Base-by-base conservation (phyloP, 2,888 invertebrate genomes). In the Mythimna vitellina region DNA sequence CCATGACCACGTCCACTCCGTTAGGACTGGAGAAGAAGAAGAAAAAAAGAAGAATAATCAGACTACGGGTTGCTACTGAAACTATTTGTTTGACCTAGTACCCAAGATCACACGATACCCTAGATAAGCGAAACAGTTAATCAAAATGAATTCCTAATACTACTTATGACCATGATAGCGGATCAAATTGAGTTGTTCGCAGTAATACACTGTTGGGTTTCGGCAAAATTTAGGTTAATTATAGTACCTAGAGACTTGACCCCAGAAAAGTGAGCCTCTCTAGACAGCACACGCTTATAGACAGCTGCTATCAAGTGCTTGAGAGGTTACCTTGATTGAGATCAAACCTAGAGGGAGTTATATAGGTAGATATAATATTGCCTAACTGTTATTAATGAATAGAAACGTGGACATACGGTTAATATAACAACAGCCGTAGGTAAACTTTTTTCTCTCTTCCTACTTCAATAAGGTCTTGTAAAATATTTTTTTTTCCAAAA, bases 201-300 rank as follows among this genome's bases (percentile, higher is more conserved):
- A 6, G 25, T 58, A 58, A 51, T 57, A 51, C n/a, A 67, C 76
- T 67, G 32, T 58, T 0, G 25, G 10, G 12, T 35, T 35, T 35
- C 14, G 25, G 57, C 66, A 65, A 51, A 58, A 53, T 77, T 46
- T 51, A 32, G n/a, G 57, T 53, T 32, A 58, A 76, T 66, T 38
- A 25, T 32, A n/a, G n/a, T 51, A 51, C 12, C 49, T 25, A 25
- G 49, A 46, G 51, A 67, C n/a, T 57, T 49, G 38, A 32, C 38
- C 20, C 20, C 46, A 35, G 64, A 75, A 25, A 46, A n/a, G 9
- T 25, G 46, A 17, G n/a, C 5, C 17, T 7, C 10, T 22, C 4
- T n/a, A 38, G 20, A 25, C 17, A 22, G 14, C 6, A 49, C 8
- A 6, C 64, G 8, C n/a, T 12, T 25, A 20, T 8, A 51, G 49